Evolutionary conservation across 2,113 vertebrate genomes (phyloP), one percentile per base, ranked within the genome.

Genomic region (Cercopithecus mona): DNA sequence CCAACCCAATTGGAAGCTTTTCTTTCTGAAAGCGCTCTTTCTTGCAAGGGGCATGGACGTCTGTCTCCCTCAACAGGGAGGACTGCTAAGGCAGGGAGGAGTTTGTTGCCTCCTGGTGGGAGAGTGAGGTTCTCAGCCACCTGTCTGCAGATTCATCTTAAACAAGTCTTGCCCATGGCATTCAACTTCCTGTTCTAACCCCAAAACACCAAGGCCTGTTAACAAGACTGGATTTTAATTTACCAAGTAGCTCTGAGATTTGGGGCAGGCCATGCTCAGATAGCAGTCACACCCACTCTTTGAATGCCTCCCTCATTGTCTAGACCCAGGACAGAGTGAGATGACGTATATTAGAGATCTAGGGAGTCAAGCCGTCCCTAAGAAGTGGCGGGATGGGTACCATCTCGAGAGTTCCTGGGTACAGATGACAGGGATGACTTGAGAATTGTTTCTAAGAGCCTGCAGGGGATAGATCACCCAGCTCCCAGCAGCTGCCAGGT

Each of bases 281-380:
- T 12, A 32, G 61, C 61, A 30, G 27, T 30, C 61, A 30, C 61
- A 64, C 61, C 27, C 12, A 64, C 12, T 32, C 61, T 64, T 64
- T 64, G 61, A 55, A 6, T 10, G 25, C 14, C 80, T 61, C 3
- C 30, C 48, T 93, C 16, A 1, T 30, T 18, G 11, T n/a, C 43
- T 38, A 64, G 76, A 30, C 38, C 17, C 38, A 75, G 13, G 64
- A 5, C 64, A 32, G 55, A 23, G 43, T 27, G 25, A 85, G 12
- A 59, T 2, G 27, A 8, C 13, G 3, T 2, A 0, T n/a, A 1
- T 48, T 25, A 30, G 48, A 88, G 52, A n/a, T 30, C 5, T 7
- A 10, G 2, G 48, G 59, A 40, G 38, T 22, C 61, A n/a, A 50
- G 0, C 1, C 5, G 16, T 27, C 30, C 30, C 83, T 32, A 35